Percentiles rank a stretch among this genome's conserved stretches.
Conservation (phyloP, 2,888 invertebrate species). For the Tortrix viridana region DNA sequence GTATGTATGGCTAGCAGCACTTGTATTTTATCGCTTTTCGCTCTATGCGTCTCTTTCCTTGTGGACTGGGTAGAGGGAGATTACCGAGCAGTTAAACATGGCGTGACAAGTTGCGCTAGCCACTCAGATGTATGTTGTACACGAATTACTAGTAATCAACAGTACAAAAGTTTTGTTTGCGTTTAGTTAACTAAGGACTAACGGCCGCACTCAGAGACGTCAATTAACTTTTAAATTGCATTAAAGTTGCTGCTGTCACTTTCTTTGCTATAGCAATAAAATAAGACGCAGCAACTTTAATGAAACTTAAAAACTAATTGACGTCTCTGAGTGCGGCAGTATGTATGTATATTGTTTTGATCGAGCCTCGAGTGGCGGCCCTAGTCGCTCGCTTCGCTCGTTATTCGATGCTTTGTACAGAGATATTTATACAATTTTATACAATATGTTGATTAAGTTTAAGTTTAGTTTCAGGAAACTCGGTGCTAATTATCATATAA, state of each 20-base stretch:
- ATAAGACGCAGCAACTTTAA: too few species aligned
- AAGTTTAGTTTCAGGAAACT: slow-evolving; percentile 49
- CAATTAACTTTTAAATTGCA: too few species aligned
- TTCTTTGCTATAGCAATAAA: too few species aligned
- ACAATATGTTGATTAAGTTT: slow-evolving; percentile 55
- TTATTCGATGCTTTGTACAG: slow-evolving; percentile 42
- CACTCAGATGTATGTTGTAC: slow-evolving; percentile 7
- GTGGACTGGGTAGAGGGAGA: too few species aligned
- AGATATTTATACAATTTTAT: slow-evolving; percentile 57
- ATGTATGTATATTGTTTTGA: slow-evolving; percentile 24
- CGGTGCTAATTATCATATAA: slow-evolving; percentile 37
- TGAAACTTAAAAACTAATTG: too few species aligned
- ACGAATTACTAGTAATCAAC: slow-evolving; percentile 14
- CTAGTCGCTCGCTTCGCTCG: not conserved
- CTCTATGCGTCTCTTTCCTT: too few species aligned
- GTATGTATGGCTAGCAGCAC: not conserved
- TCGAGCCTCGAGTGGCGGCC: not conserved
- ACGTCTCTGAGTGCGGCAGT: too few species aligned
- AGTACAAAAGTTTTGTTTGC: slow-evolving; percentile 33
- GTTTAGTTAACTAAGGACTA: slow-evolving; percentile 30
- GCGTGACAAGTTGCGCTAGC: too few species aligned
- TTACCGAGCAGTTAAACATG: too few species aligned
- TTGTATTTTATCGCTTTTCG: too few species aligned
- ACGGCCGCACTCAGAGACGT: too few species aligned
- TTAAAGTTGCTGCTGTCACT: too few species aligned